These are phyloP conservation scores for Lepus townsendii DNA, from an alignment of 2,797 vertebrate species.

Conservation along the genomic window DNA sequence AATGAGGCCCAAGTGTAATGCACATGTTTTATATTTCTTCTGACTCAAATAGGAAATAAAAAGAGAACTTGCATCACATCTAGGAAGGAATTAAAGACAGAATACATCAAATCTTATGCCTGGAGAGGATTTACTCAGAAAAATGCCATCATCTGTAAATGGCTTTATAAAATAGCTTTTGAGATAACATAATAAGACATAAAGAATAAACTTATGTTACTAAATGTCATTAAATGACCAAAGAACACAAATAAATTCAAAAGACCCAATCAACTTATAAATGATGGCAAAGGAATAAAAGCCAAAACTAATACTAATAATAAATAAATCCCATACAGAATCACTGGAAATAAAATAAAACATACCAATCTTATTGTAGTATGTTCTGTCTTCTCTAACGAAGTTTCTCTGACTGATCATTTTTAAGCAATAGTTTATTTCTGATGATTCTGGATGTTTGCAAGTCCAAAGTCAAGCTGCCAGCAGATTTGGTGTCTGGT, in stretches of 20 bases:
- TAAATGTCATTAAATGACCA: neutral
- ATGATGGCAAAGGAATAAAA: neutral
- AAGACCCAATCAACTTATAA: neutral
- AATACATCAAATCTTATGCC: neutral
- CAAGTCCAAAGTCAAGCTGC: neutral
- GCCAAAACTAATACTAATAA: neutral
- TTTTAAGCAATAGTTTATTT: neutral
- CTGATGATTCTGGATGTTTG: neutral
- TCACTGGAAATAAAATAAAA: neutral
- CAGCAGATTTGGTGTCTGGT: neutral
- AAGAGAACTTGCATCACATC: neutral
- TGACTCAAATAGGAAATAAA: neutral
- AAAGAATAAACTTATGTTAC: neutral
- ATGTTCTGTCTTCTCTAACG: neutral
- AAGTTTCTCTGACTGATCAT: neutral
- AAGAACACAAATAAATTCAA: neutral
- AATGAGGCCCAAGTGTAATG: no score
- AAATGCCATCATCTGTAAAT: neutral
- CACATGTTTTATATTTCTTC: constrained; percentile 1
- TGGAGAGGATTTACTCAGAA: neutral
- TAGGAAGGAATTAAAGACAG: neutral
- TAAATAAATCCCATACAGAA: neutral
- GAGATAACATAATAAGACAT: neutral
- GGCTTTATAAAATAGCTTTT: neutral
- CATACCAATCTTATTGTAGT: neutral